Evolutionary conservation across 2,888 invertebrate genomes (phyloP), one percentile per base, ranked within the genome.

Genomic region (Hypsopygia costalis): DNA sequence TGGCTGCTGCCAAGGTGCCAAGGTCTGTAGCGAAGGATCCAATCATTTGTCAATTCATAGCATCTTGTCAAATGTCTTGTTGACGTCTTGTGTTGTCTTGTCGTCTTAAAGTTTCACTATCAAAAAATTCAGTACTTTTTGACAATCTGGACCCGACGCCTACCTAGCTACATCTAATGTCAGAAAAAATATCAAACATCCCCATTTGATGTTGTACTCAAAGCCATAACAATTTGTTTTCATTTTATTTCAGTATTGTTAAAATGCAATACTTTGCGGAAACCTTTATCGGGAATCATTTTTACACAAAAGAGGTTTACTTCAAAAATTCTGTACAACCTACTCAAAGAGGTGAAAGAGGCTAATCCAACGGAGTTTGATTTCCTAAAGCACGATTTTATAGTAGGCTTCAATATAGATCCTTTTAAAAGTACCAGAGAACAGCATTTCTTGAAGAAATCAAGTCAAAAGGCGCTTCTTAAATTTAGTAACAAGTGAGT

Each of bases 291-390:
- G 36, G 92, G 91, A 0, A 90, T 96, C 10, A 89, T 96, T 44
- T 95, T 96, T 70, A 93, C 94, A 0, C 81, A 92, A 55, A 89
- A 93, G 51, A 86, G 96, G 34, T 93, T 94, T 52, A 93, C 94
- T 0, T 94, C 96, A 0, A 94, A 94, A 75, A 88, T 94, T 5
- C 58, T 97, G 0, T 94, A 90, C 63, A 92, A 94, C 46, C 65
- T 95, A 2, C 56, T 96, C 3, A 89, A 91, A 42, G 76, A 85
- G 0, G 90, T 90, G 0, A 80, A 75, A 6, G 55, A 83, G 11
- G 27, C 43, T 0, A 79, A 91, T 45, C 78, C 89, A 0, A 34
- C 46, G 2, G 76, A 90, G 7, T 92, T 91, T 48, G 77, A 78
- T 0, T 91, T 93, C 52, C 59, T 94, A 0, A 86, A 90, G 44